These are phyloP conservation scores for Phylloscopus collybita DNA, from an alignment of 2,797 vertebrate genomes.

Conservation along the genomic window DNA sequence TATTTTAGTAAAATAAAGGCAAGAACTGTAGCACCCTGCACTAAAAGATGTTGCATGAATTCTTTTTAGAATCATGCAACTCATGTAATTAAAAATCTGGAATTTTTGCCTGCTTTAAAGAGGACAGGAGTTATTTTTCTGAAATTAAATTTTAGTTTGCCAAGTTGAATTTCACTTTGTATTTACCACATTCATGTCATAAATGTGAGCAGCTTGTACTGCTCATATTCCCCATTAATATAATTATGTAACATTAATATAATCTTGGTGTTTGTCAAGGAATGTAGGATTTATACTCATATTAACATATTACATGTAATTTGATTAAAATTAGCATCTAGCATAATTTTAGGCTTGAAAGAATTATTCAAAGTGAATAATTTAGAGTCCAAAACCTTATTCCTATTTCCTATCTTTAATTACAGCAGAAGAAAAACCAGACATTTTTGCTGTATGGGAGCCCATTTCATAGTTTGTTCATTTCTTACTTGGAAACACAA, in stretches of 20 bases:
- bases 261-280: not conserved
- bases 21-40: not conserved
- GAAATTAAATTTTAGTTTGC: not conserved
- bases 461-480: not conserved
- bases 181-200: not conserved
- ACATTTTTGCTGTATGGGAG: not conserved
- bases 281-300: not conserved
- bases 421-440: not conserved
- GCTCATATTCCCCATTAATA: not conserved
- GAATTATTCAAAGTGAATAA: not conserved
- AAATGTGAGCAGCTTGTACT: not conserved
- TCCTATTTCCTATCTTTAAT: not conserved
- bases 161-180: not conserved
- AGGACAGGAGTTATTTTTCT: not conserved
- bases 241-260: not conserved
- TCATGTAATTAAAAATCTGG: not conserved
- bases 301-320: not conserved
- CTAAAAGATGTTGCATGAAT: not conserved
- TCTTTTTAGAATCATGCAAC: not conserved
- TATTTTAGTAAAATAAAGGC: not conserved
- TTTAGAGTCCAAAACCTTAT: not conserved
- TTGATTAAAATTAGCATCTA: not conserved
- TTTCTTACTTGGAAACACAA: not conserved
- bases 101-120: not conserved
- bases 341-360: conserved; percentile 13